These are phyloP conservation scores for Scomberomorus guttatus DNA, from an alignment of 2,797 vertebrate genomes.

Conservation along the genomic window DNA sequence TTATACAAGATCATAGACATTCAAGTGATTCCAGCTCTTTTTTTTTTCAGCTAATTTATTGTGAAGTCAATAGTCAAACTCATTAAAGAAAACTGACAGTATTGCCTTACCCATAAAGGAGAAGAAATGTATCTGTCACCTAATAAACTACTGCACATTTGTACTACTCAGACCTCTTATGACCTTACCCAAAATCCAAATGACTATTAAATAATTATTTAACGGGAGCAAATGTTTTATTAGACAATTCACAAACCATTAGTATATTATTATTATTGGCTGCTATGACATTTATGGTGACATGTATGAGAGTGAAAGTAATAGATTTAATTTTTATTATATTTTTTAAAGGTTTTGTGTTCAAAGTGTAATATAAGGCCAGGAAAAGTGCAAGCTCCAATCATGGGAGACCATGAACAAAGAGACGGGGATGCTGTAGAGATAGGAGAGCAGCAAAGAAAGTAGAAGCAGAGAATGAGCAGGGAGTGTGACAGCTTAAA, in stretches of 20 bases:
- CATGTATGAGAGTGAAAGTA: conserved; percentile 3
- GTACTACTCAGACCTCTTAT: background rate
- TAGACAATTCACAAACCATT: background rate
- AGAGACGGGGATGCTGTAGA: background rate
- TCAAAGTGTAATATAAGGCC: background rate
- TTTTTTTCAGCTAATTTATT: background rate
- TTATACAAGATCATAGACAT: conserved; percentile 14
- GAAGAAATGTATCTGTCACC: background rate
- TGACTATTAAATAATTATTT: background rate
- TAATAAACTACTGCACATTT: background rate
- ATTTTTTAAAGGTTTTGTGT: conserved; percentile 11
- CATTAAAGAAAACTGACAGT: background rate
- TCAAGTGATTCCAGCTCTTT: background rate
- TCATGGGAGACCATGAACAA: conserved; percentile 7
- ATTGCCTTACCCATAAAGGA: background rate
- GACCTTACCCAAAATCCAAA: background rate
- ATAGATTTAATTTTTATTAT: background rate
- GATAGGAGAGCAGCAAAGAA: background rate
- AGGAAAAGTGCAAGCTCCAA: background rate
- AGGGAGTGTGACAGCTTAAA: conserved; percentile 21
- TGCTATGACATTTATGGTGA: conserved; percentile 1
- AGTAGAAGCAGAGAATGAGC: conserved; percentile 10
- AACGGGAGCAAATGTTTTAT: background rate
- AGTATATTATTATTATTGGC: background rate
- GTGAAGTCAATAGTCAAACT: background rate